Conservation (phyloP, 2,888 invertebrate genomes). For the Epinotia nisella region DNA sequence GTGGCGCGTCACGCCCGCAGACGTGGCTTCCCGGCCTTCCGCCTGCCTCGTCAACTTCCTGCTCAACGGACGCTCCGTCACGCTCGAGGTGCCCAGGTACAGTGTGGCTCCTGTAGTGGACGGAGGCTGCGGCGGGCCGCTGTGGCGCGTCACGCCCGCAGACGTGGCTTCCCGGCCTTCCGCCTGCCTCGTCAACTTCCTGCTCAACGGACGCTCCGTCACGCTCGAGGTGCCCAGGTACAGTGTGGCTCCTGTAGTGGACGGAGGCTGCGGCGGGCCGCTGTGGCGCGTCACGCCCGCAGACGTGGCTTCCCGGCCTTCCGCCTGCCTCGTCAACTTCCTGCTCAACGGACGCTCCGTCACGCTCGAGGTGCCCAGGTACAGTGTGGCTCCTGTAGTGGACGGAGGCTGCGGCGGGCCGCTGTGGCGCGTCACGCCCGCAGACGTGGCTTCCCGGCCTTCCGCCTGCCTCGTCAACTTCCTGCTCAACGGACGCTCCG, state of each 20-base stretch:
- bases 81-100: conserved; percentile 89
- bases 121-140: conserved; percentile 90
- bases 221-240: conserved; percentile 80
- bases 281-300: too few relatives aligned
- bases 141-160: conserved; percentile 96
- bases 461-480: conserved; percentile 95
- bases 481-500: conserved; percentile 96
- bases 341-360: conserved; percentile 96
- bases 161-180: conserved; percentile 99
- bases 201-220: conserved; percentile 97
- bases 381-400: conserved; percentile 40
- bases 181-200: conserved; percentile 98
- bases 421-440: conserved; percentile 96
- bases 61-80: conserved; percentile 90
- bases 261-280: too few relatives aligned
- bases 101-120: conserved; percentile 95
- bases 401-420: conserved; percentile 90
- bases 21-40: too few relatives aligned
- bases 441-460: conserved; percentile 98
- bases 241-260: too few relatives aligned
- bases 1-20: too few relatives aligned
- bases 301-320: too few relatives aligned
- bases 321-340: conserved; percentile 88
- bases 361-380: conserved; percentile 92
- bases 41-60: too few relatives aligned